Conservation (phyloP, 1,140 invertebrate species). For the Dreissena rostriformis region DNA sequence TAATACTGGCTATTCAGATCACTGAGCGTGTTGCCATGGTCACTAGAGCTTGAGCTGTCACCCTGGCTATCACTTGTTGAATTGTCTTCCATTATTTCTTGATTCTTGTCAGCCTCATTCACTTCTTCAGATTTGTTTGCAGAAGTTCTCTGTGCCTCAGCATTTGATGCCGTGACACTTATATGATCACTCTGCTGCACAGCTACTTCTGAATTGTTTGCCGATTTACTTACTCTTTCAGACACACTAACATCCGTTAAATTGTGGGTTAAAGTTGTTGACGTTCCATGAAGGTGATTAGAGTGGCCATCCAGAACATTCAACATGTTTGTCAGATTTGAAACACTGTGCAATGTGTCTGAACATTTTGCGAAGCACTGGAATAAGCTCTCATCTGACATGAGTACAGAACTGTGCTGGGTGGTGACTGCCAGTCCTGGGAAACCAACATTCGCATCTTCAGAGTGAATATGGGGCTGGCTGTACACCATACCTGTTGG, state of each 20-base stretch:
- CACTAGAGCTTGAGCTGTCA: conserved; percentile 16
- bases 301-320: conserved; percentile 37
- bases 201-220: neutral
- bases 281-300: neutral
- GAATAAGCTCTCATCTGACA: conserved; percentile 53
- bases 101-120: neutral
- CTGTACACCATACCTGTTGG: conserved; percentile 12
- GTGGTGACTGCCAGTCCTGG: conserved; percentile 2
- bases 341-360: conserved; percentile 39
- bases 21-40: neutral
- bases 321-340: conserved; percentile 47
- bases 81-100: neutral
- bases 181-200: neutral
- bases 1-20: neutral
- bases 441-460: conserved; percentile 51
- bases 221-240: neutral
- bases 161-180: neutral
- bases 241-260: too few relatives aligned
- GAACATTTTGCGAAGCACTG: conserved; percentile 46
- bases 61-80: neutral
- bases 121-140: neutral
- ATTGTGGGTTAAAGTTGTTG: too few relatives aligned
- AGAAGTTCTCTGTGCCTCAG: neutral
- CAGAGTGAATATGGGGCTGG: conserved; percentile 34
- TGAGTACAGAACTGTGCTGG: neutral